Evolutionary conservation across 1,140 invertebrate species (phyloP).

Genomic region (Orussus abietinus): DNA sequence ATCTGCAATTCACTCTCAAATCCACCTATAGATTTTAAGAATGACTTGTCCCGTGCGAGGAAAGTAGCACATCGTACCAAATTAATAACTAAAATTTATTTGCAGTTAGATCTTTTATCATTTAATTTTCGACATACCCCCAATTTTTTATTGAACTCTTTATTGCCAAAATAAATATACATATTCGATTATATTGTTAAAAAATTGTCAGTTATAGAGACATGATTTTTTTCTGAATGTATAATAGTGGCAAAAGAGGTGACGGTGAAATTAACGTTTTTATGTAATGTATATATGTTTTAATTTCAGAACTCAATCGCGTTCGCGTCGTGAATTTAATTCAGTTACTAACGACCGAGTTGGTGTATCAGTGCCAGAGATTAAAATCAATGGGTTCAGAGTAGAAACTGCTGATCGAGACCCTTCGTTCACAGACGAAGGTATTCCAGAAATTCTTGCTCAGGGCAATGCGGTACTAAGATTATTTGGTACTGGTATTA

Average conservation of each 20-base stretch:
- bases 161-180: slow-evolving; percentile 2
- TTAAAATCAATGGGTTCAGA: slow-evolving; percentile 56
- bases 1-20: too few species aligned
- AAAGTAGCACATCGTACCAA: too few species aligned
- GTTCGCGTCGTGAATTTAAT: slow-evolving; percentile 13
- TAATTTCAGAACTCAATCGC: slow-evolving; percentile 19
- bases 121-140: slow-evolving; percentile 3
- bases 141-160: slow-evolving; percentile 1
- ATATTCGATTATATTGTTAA: slow-evolving; percentile 6
- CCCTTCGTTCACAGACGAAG: slow-evolving; percentile 58
- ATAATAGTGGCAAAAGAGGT: too few species aligned
- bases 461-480: slow-evolving; percentile 59
- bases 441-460: slow-evolving; percentile 65
- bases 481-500: slow-evolving; percentile 71
- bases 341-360: slow-evolving; percentile 1
- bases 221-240: too few species aligned
- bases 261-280: too few species aligned
- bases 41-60: slow-evolving; percentile 4
- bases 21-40: slow-evolving; percentile 12
- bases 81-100: too few species aligned
- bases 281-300: too few species aligned
- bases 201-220: too few species aligned
- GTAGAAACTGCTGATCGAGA: slow-evolving; percentile 61
- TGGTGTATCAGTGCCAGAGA: slow-evolving; percentile 1
- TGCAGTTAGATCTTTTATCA: slow-evolving; percentile 10